Evolutionary conservation across 2,113 vertebrate genomes (phyloP), one percentile per base, ranked within the genome.

Genomic region (Charina bottae): DNA sequence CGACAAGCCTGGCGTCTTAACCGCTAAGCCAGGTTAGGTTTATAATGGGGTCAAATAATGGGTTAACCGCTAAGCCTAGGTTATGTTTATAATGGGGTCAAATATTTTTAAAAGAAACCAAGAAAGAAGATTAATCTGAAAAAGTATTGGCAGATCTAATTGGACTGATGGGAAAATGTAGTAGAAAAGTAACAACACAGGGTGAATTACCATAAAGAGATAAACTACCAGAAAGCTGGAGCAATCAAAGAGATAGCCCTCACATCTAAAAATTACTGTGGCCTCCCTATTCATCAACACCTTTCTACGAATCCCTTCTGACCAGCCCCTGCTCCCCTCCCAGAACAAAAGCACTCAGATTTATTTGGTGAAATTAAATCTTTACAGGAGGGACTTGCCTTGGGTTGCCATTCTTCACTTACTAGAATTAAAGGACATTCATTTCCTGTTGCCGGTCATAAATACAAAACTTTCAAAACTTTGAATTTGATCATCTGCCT

Each of bases 191-290:
- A 96, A 95, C 93, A 96, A 94, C 90, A 92, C 54, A 46, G 92
- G 95, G 96, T 97, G 97, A 98, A 97, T 98, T 97, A 97, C 95
- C 96, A 96, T 92, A 93, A 97, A 97, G 96, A 96, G 97, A 98
- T 98, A 97, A 97, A 97, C 97, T 97, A 96, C 96, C 93, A 95
- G 91, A 93, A 96, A 96, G 96, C 91, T 89, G 91, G 95, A 97
- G 97, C 96, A 98, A 98, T 98, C 98, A 97, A 95, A 98, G 68
- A 98, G 97, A 98, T 96, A 98, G 98, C 98, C 97, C 96, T 95
- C 97, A 96, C 96, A 96, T 97, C 96, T 96, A 96, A 97, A 97
- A 98, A 98, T 97, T 94, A 97, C 96, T 92, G 91, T 64, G 53
- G 93, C 96, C 97, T 96, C 78, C 97, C 97, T 97, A 97, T 97